Evolutionary conservation across 2,113 vertebrate species (phyloP).

Genomic region (Ceyx margarethae): DNA sequence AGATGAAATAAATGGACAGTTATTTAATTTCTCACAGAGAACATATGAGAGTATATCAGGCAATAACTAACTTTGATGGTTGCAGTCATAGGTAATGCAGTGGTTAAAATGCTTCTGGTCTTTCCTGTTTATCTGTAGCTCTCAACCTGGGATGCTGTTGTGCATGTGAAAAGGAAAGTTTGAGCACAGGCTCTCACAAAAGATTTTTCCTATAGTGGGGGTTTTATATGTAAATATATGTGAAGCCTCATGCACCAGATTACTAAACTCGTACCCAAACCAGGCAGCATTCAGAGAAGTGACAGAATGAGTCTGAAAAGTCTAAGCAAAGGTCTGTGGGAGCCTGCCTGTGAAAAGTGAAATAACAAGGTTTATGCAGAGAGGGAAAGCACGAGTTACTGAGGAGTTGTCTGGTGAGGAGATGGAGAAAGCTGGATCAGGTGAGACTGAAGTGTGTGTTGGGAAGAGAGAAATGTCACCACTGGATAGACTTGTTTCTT

Average conservation of each 20-base stretch:
- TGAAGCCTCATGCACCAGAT: background rate
- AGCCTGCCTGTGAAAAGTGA: background rate
- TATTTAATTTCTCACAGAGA: background rate
- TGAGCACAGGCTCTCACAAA: background rate
- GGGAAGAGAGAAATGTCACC: background rate
- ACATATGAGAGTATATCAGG: rapidly evolving
- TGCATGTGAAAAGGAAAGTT: background rate
- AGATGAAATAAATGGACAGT: no score
- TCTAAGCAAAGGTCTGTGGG: background rate
- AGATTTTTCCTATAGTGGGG: background rate
- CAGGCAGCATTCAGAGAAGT: background rate
- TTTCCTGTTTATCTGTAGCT: background rate
- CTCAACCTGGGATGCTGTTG: background rate
- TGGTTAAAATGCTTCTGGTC: background rate
- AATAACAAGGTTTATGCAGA: background rate
- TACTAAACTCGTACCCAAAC: background rate
- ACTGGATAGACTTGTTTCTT: background rate
- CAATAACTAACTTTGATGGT: background rate
- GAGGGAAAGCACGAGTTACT: background rate
- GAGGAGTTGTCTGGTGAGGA: background rate
- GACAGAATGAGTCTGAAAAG: constrained; percentile 31
- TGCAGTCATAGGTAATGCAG: background rate
- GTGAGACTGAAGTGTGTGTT: background rate
- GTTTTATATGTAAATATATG: background rate
- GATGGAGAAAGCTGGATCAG: background rate